phyloP scores from a whole-genome alignment of 2,797 vertebrate genomes.

The Luscinia luscinia region DNA sequence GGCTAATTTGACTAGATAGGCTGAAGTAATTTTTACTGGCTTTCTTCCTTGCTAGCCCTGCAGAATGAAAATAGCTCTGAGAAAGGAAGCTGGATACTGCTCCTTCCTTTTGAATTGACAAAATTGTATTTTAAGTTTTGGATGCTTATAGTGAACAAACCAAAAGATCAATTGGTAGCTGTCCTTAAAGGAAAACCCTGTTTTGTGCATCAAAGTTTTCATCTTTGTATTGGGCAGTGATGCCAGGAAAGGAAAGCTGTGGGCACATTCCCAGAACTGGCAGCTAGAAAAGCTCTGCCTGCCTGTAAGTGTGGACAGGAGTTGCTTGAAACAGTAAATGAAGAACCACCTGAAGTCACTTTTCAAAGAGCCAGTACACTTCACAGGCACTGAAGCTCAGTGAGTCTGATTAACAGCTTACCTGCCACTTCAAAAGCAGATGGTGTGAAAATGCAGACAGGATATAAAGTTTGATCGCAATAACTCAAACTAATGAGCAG shows the following conservation, averaged over 20 bases:
- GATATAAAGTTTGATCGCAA: constrained; percentile 13
- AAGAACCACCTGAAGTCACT: neutral
- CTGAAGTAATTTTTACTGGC: neutral
- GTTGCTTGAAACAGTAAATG: neutral
- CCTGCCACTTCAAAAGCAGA: constrained; percentile 48
- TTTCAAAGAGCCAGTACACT: constrained; percentile 21
- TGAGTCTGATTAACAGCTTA: constrained; percentile 25
- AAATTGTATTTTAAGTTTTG: neutral
- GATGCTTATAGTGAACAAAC: neutral
- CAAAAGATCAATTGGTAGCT: neutral
- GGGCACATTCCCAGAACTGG: neutral
- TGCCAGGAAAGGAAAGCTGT: neutral
- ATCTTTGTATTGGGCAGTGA: neutral
- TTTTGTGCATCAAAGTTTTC: neutral
- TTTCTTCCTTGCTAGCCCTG: neutral
- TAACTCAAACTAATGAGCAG: constrained; percentile 49
- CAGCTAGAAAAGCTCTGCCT: neutral
- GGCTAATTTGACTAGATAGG: neutral
- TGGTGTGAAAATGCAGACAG: constrained; percentile 39
- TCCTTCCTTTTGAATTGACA: neutral
- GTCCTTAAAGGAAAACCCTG: neutral
- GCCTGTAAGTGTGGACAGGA: neutral
- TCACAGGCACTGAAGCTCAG: neutral
- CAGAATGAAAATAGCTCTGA: neutral
- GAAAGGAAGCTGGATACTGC: neutral